Base-by-base conservation (phyloP, 35 echinoderm and acorn worm species). In the Holothuria glaberrima region DNA sequence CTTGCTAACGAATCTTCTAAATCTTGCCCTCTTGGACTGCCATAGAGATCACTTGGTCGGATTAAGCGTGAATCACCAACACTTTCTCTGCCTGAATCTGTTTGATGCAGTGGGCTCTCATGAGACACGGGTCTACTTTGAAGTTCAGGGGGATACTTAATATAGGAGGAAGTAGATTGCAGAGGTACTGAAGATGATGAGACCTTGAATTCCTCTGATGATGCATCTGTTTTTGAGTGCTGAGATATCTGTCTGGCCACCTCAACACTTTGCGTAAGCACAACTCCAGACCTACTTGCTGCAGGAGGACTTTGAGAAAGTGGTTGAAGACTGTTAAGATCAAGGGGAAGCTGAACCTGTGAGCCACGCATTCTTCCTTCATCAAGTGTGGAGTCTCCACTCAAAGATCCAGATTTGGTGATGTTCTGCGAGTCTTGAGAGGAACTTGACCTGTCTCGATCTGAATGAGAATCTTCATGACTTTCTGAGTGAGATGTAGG, bases 141-240 rank as follows among this genome's bases (percentile, higher is more conserved):
- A 59, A 84, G 74, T 78, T 90, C 89, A 18, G 89, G 77, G 62
- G 89, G 89, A 64, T 90, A 90, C 18, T 82, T 48, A 19, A 90
- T 82, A 68, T 82, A 90, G 16, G 73, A 90, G 30, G 89, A 70
- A 30, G 75, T 56, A 65, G 89, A 44, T 54, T 54, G 35, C 19
- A 30, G 27, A 12, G 69, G 30, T 35, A 29, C 30, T 34, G 36
- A 33, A 18, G 71, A 41, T 14, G 30, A 46, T 16, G 66, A 64
- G 0, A 54, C 50, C 50, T 54, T 54, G 50, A 54, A 2, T 54
- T 54, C 50, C 16, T 54, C 50, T 14, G 50, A 54, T 54, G 50
- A 54, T 54, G 12, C 50, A 54, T 9, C 13, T 88, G 33, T 19
- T 36, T 24, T 35, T 44, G 5, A 19, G 20, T 29, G 24, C 65